Evolutionary conservation across 2,888 invertebrate genomes (phyloP).

Genomic region (Nemotelus nigrinus): DNA sequence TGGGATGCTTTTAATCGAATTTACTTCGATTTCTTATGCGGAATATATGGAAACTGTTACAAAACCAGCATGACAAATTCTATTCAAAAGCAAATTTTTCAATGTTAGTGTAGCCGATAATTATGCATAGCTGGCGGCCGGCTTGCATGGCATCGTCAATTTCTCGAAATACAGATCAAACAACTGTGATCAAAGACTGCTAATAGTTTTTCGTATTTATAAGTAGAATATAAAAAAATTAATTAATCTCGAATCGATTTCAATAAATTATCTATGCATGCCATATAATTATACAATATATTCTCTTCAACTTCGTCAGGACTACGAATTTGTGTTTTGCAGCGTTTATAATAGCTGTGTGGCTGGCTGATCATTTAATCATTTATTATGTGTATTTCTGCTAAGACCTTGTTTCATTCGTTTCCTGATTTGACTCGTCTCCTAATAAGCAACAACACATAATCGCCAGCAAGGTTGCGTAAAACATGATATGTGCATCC

Average conservation of each 20-base stretch:
- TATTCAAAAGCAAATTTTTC: neutral
- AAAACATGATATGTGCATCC: no score
- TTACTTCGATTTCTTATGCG: neutral
- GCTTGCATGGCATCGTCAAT: neutral
- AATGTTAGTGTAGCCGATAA: no score
- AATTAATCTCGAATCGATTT: constrained; percentile 27
- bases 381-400: constrained; percentile 1
- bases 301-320: constrained; percentile 8
- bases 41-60: no score
- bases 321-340: neutral
- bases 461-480: no score
- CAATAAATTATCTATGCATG: constrained; percentile 7
- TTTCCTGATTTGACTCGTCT: constrained; percentile 22
- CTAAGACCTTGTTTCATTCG: constrained; percentile 26
- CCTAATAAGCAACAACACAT: no score
- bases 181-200: neutral
- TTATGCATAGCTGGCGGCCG: no score
- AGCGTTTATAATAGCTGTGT: neutral
- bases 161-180: neutral
- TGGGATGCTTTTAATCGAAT: neutral
- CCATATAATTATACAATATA: neutral
- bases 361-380: neutral
- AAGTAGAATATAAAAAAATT: neutral
- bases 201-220: neutral
- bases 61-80: neutral